Evolutionary conservation across 2,797 vertebrate species (phyloP).

Genomic region (Knipowitschia caucasica): DNA sequence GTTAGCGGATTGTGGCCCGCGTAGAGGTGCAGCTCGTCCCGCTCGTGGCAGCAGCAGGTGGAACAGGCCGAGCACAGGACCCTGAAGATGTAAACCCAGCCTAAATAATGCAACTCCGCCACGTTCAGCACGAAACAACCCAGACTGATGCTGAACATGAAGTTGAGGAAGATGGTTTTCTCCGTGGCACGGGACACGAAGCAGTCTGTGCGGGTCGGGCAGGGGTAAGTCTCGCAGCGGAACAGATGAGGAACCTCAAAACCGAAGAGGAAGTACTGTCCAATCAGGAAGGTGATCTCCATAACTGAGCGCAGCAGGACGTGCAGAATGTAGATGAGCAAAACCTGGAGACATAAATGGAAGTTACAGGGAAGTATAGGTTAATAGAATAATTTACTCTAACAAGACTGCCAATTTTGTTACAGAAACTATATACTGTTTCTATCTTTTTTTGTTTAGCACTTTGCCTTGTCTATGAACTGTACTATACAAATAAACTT

Average conservation of each 20-base stretch:
- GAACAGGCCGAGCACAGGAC: constrained; percentile 64
- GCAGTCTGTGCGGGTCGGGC: constrained; percentile 66
- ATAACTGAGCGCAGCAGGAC: constrained; percentile 58
- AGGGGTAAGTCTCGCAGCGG: constrained; percentile 62
- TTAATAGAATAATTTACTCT: too few species aligned
- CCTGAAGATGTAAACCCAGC: constrained; percentile 69
- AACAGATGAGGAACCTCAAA: constrained; percentile 68
- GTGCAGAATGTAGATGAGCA: constrained; percentile 63
- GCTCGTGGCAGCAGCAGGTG: constrained; percentile 56
- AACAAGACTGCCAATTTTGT: too few species aligned
- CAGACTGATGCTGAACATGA: constrained; percentile 66
- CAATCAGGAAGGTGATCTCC: constrained; percentile 67
- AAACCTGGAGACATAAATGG: constrained; percentile 19
- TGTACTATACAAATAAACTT: too few species aligned
- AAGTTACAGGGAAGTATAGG: too few species aligned
- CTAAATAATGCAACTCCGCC: constrained; percentile 67
- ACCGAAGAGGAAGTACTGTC: constrained; percentile 66
- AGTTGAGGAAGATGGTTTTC: constrained; percentile 73
- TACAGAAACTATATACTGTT: too few species aligned
- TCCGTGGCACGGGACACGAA: constrained; percentile 71
- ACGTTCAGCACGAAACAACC: constrained; percentile 70
- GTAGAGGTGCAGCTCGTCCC: constrained; percentile 29
- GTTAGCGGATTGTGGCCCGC: constrained; percentile 55
- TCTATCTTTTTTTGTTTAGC: too few species aligned
- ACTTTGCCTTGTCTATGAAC: too few species aligned